phyloP scores from a whole-genome alignment of 2,797 vertebrate species.

The Thunnus albacares region DNA sequence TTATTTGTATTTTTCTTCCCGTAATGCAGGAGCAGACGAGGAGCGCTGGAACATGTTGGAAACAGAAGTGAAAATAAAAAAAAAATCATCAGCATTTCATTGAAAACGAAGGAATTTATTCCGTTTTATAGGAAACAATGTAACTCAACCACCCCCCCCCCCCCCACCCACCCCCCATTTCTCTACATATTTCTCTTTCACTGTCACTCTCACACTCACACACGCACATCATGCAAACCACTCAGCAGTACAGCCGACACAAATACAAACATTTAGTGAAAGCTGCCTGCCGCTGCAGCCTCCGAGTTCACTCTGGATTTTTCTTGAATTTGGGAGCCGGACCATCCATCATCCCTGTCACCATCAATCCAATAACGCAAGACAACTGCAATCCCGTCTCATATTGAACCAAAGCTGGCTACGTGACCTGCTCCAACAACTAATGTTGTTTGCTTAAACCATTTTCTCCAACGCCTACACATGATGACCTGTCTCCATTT shows the following conservation, averaged over 20 bases:
- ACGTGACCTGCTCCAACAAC: slow-evolving; percentile 55
- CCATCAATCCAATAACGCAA: slow-evolving; percentile 60
- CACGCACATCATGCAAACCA: no score
- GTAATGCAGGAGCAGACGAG: not conserved
- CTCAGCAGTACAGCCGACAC: not conserved
- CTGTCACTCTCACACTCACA: not conserved
- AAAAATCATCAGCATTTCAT: not conserved
- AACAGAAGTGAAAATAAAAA: not conserved
- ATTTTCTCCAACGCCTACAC: not conserved
- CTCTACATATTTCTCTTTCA: not conserved
- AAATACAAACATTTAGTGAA: slow-evolving; percentile 8
- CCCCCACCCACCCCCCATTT: not conserved
- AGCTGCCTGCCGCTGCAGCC: not conserved
- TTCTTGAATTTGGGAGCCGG: slow-evolving; percentile 20
- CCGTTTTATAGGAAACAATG: not conserved
- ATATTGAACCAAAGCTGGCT: slow-evolving; percentile 52
- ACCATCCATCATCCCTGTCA: slow-evolving; percentile 72
- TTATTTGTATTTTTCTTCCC: not conserved
- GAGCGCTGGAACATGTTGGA: no score
- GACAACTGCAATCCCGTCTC: slow-evolving; percentile 55
- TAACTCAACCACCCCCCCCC: not conserved
- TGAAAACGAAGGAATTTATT: not conserved
- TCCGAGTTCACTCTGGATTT: slow-evolving; percentile 5
- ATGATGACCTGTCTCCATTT: not conserved
- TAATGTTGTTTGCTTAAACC: not conserved